Conservation (phyloP, 2,113 vertebrate genomes). For the Misgurnus mizolepis region DNA sequence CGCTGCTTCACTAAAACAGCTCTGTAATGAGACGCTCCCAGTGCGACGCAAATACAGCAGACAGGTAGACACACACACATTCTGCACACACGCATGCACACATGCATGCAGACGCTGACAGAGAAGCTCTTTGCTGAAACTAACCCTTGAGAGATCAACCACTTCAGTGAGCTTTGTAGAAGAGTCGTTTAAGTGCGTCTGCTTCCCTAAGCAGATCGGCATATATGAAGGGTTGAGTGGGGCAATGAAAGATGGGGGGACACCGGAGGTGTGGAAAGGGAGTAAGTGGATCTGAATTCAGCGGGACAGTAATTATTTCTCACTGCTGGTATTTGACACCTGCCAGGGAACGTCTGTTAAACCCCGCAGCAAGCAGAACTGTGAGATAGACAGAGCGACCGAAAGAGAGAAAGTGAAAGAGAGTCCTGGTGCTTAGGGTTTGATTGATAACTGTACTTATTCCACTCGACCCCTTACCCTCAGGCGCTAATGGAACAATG, state of each 20-base stretch:
- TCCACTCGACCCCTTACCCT: slow-evolving; percentile 39
- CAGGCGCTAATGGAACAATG: slow-evolving; percentile 45
- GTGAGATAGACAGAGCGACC: slow-evolving; percentile 6
- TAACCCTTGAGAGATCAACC: slow-evolving; percentile 41
- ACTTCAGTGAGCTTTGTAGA: slow-evolving; percentile 48
- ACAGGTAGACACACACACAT: slow-evolving; percentile 14
- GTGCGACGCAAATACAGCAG: slow-evolving; percentile 27
- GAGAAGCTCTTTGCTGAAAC: slow-evolving; percentile 24
- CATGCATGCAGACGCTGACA: slow-evolving; percentile 41
- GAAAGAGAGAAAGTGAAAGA: slow-evolving; percentile 7
- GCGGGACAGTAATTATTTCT: slow-evolving; percentile 60
- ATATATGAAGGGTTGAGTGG: slow-evolving; percentile 33
- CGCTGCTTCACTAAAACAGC: slow-evolving; percentile 40
- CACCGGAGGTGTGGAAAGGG: slow-evolving; percentile 51
- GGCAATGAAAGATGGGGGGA: slow-evolving; percentile 27
- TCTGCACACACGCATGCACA: slow-evolving; percentile 6
- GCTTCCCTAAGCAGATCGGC: slow-evolving; percentile 17
- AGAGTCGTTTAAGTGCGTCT: slow-evolving; percentile 45
- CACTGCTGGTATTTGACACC: slow-evolving; percentile 66
- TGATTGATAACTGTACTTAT: slow-evolving; percentile 54
- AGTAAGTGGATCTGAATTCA: slow-evolving; percentile 49
- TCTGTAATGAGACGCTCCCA: slow-evolving; percentile 48
- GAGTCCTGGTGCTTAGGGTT: slow-evolving; percentile 28
- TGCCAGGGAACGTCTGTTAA: slow-evolving; percentile 65
- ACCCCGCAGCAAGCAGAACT: slow-evolving; percentile 63